phyloP scores from a whole-genome alignment of 2,113 vertebrate genomes.

The Polypterus senegalus region DNA sequence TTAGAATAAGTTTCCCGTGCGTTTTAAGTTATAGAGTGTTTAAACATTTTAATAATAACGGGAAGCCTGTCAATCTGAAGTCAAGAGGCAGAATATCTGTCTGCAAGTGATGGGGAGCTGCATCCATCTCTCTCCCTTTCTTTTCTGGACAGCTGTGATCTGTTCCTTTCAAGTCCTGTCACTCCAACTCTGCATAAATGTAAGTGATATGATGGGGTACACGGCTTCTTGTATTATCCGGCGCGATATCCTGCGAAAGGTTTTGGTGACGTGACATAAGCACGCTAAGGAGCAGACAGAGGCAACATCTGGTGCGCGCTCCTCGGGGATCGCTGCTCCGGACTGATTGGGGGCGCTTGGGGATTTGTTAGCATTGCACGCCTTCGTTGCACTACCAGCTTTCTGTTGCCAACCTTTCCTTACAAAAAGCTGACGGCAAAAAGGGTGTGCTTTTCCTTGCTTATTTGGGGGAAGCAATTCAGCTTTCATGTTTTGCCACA shows the following conservation, averaged over 20 bases:
- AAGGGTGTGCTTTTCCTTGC: background rate
- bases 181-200: conserved; percentile 33
- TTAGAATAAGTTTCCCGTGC: no score
- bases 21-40: no score
- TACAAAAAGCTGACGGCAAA: background rate
- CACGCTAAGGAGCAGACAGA: conserved; percentile 27
- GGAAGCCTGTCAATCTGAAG: no score
- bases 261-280: conserved; percentile 36
- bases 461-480: no score
- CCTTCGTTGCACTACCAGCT: conserved; percentile 29
- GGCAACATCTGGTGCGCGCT: conserved; percentile 35
- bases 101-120: conserved; percentile 31
- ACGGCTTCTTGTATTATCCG: conserved; percentile 46
- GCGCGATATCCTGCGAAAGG: conserved; percentile 45
- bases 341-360: conserved; percentile 24
- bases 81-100: conserved; percentile 13
- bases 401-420: conserved; percentile 33
- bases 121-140: conserved; percentile 32
- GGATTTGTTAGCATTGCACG: conserved; percentile 20
- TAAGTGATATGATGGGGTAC: conserved; percentile 53
- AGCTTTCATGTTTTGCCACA: no score
- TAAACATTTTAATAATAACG: no score
- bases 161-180: conserved; percentile 50
- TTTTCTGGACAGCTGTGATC: conserved; percentile 48
- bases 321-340: conserved; percentile 25